Evolutionary conservation across 2,888 invertebrate genomes (phyloP), one percentile per base, ranked within the genome.

Genomic region (Pyrrhia umbra): DNA sequence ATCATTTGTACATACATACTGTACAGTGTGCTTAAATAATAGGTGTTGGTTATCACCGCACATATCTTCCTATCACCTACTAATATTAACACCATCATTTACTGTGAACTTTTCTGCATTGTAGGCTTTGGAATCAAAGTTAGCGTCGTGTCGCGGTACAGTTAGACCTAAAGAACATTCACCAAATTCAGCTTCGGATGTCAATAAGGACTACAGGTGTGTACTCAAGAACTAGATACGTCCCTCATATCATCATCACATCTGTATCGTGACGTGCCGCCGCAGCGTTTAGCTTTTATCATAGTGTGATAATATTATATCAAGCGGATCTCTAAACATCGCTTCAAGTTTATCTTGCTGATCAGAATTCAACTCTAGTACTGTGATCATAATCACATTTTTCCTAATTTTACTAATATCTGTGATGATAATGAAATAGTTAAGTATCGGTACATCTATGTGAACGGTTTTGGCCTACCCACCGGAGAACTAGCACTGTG

Each of bases 121-220:
- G 88, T 95, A 96, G 96, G 96, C 96, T 86, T 95, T 96, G 95
- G 96, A 96, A 95, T 96, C 96, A 88, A 96, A 96, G 90, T 95
- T 96, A 92, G 96, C 96, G 79, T 96, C 96, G 86, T 96, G 96
- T 95, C 95, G 96, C 82, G 94, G 94, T 92, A 90, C 95, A 63
- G 93, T 95, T 93, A 95, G 93, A 93, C 95, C 95, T 92, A 94
- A 94, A 90, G 95, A 95, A 85, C 94, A 92, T 84, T 92, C 95
- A 82, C 92, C 95, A 86, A 95, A 95, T 87, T 86, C 93, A 68
- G 88, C 89, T 81, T 85, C 94, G 77, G 95, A 95, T 77, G 95
- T 94, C 81, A 94, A 86, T 94, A 95, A 95, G 93, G 95, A 95
- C 91, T 95, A 93, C 95, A 95, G 95, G 92, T 95, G 95, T 91